A percentile compares a stretch with the other conserved stretches of the same genome.
phyloP scores from a whole-genome alignment of 2,797 vertebrate genomes.

The Sparus aurata region DNA sequence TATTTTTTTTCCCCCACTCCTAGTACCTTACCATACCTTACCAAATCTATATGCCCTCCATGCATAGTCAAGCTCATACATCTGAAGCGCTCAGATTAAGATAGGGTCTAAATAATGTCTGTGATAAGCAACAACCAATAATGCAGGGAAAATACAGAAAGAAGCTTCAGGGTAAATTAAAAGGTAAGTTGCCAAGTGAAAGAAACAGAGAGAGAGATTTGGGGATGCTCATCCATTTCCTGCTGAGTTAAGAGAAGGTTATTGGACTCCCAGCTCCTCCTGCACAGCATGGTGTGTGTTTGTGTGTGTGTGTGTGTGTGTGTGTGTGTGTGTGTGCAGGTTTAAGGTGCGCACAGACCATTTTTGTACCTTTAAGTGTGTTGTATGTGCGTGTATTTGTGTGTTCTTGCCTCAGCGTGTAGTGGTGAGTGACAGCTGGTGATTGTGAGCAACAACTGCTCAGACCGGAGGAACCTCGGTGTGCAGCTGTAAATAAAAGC shows the following conservation, averaged over 20 bases:
- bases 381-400: conserved; percentile 33
- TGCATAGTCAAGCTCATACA: too few relatives aligned
- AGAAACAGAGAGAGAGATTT: conserved; percentile 32
- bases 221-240: conserved; percentile 60
- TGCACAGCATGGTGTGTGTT: conserved; percentile 45
- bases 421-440: conserved; percentile 75
- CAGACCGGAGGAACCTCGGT: conserved; percentile 55
- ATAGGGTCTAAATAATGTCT: too few relatives aligned
- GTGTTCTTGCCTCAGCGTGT: conserved; percentile 66
- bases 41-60: too few relatives aligned
- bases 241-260: conserved; percentile 75
- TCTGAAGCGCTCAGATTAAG: too few relatives aligned
- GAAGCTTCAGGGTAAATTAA: neutral
- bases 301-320: conserved; percentile 23
- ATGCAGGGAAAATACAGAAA: neutral
- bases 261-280: conserved; percentile 58
- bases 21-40: too few relatives aligned
- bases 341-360: conserved; percentile 5
- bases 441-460: conserved; percentile 73
- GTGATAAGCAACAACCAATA: too few relatives aligned
- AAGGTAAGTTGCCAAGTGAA: neutral
- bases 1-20: too few relatives aligned
- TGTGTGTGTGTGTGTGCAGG: conserved; percentile 22
- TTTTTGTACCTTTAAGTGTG: conserved; percentile 22
- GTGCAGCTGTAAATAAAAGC: conserved; percentile 74